Evolutionary conservation across 2,113 vertebrate species (phyloP), one percentile per base, ranked within the genome.

Genomic region (Poeciliopsis prolifica): DNA sequence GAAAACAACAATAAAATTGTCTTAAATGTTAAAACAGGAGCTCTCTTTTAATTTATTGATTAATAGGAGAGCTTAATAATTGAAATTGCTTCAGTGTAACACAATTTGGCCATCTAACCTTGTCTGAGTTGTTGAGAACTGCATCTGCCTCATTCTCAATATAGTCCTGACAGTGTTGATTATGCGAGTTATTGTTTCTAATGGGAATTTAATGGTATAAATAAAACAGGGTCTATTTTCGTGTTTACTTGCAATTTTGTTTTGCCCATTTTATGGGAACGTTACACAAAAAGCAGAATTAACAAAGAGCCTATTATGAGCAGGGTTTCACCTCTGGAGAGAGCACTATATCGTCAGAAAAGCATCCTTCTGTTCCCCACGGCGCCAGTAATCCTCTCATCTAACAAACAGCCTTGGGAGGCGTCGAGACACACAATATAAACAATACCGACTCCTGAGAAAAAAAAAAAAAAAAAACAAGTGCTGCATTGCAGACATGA

Each of bases 401-500:
- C 87, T 81, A 81, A 83, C 88, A 82, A 88, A 90, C 83, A 86
- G 87, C 86, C 86, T 76, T 76, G 74, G 82, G 91, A 87, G 72
- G 85, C 33, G 60, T 74, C 22, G 78, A 86, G 78, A 91, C 85
- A 70, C 79, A 80, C 70, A 79, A 86, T 78, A 85, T 82, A 86
- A 91, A 91, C 86, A 90, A 90, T 81, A 81, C 72, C 31, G 80
- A 82, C 76, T 85, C 54, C 68, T 79, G 68, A 42, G 63, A 33
- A 44, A 60, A 72, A 79, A 74, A 2, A 72, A 40, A 79, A 74
- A 1, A 54, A 5, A 37, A 37, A 10, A 61, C 2, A 9, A 87
- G 76, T 90, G 81, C 88, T 92, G 90, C 91, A 89, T 81, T 91
- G 91, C 91, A 92, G 91, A 90, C 90, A 85, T 80, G 88, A 84